Conservation (phyloP, 2,797 vertebrate species). For the Delichon dasypus region DNA sequence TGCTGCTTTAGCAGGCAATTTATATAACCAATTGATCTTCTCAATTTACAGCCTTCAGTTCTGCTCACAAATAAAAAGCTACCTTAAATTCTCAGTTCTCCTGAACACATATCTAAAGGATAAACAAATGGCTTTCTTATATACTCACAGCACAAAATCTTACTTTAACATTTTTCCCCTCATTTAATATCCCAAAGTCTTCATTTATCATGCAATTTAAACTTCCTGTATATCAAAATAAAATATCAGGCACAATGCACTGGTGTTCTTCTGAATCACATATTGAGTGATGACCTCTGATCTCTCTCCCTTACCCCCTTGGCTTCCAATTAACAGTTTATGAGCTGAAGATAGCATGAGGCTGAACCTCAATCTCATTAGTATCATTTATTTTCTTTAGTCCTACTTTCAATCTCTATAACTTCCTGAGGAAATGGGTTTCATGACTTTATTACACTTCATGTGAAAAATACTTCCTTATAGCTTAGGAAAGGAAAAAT, state of each 20-base stretch:
- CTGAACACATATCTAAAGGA: not conserved
- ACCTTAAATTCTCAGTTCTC: not conserved
- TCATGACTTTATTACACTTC: not conserved
- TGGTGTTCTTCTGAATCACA: not conserved
- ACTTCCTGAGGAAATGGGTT: conserved; percentile 18
- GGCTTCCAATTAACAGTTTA: not conserved
- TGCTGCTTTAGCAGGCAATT: not conserved
- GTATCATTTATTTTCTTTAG: conserved; percentile 17
- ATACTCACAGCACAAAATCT: not conserved
- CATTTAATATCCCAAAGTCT: not conserved
- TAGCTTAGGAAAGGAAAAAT: not conserved
- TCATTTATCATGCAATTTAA: not conserved
- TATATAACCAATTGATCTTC: not conserved
- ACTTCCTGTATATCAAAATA: not conserved
- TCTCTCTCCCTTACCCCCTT: not conserved
- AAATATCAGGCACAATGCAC: not conserved
- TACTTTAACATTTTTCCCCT: not conserved
- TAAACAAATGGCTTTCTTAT: not conserved
- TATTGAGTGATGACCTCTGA: not conserved
- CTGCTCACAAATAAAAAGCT: not conserved
- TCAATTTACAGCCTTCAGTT: not conserved
- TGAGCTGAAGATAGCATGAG: not conserved
- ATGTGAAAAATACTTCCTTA: conserved; percentile 6
- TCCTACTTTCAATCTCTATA: not conserved
- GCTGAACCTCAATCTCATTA: conserved; percentile 16